A percentile compares a stretch with the other conserved stretches of the same genome.
Conservation (phyloP, 1,140 invertebrate genomes). For the Halesus radiatus region DNA sequence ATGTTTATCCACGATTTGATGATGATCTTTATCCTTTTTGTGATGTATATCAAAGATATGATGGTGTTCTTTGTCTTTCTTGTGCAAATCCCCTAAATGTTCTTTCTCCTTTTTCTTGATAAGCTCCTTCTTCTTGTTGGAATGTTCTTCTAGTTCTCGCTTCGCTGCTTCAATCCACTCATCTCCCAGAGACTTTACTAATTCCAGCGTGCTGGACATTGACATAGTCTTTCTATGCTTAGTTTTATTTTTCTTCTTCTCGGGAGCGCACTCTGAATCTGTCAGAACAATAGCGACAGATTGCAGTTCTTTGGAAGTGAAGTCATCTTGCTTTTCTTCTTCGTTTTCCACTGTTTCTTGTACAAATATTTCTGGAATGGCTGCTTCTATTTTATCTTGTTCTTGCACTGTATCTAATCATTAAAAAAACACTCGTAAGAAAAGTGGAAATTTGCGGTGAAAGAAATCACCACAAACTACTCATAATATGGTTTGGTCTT, state of each 20-base stretch:
- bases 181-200: constrained; percentile 66
- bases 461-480: background rate
- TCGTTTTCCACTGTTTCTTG: background rate
- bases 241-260: constrained; percentile 60
- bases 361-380: constrained; percentile 28
- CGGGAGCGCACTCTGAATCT: constrained; percentile 50
- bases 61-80: constrained; percentile 14
- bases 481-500: constrained; percentile 28
- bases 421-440: constrained; percentile 1
- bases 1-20: background rate
- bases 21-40: constrained; percentile 18
- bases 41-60: background rate
- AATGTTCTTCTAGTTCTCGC: constrained; percentile 65
- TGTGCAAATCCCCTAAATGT: no score
- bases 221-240: constrained; percentile 83
- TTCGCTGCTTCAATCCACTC: constrained; percentile 66
- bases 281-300: constrained; percentile 29
- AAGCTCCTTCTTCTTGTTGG: constrained; percentile 60
- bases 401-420: constrained; percentile 19
- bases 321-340: constrained; percentile 36
- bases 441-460: background rate
- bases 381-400: constrained; percentile 7
- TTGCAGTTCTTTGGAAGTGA: constrained; percentile 30
- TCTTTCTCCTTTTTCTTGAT: constrained; percentile 45
- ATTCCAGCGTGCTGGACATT: constrained; percentile 82